phyloP scores from a whole-genome alignment of 1,140 invertebrate genomes.

The Gonatopus flavifemur region DNA sequence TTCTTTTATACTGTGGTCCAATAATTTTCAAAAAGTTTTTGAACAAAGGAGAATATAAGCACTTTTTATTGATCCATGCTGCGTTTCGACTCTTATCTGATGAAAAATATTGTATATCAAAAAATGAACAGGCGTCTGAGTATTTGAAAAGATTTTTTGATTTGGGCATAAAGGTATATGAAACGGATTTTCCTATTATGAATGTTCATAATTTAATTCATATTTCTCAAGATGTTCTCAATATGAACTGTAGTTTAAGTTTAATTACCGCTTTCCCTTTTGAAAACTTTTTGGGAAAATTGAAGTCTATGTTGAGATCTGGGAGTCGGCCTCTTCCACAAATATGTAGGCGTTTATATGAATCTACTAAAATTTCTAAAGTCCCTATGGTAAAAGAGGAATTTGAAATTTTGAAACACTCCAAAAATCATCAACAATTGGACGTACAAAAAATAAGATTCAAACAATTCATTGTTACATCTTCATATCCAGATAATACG shows the following conservation, averaged over 20 bases:
- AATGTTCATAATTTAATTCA: slow-evolving; percentile 19
- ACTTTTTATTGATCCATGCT: slow-evolving; percentile 22
- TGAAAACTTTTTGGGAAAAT: slow-evolving; percentile 11
- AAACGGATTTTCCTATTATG: slow-evolving; percentile 1
- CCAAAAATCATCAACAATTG: neutral
- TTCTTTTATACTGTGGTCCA: no score
- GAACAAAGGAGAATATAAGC: slow-evolving; percentile 6
- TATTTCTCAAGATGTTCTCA: slow-evolving; percentile 1
- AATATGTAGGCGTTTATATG: slow-evolving; percentile 8
- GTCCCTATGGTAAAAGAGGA: neutral
- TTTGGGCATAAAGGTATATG: neutral
- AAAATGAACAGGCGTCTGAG: neutral
- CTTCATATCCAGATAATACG: slow-evolving; percentile 6
- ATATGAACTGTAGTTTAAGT: slow-evolving; percentile 3
- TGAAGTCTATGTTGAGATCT: slow-evolving; percentile 5
- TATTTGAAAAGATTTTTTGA: slow-evolving; percentile 5
- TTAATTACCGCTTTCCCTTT: slow-evolving; percentile 9
- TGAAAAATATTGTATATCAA: no score
- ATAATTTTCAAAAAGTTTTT: slow-evolving; percentile 19
- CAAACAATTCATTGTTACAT: slow-evolving; percentile 1
- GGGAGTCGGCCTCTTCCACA: slow-evolving; percentile 7
- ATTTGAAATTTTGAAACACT: neutral
- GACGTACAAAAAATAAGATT: no score
- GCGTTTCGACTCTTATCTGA: slow-evolving; percentile 16
- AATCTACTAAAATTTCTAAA: no score